phyloP scores from a whole-genome alignment of 2,797 vertebrate genomes.

The Propithecus perrieri region DNA sequence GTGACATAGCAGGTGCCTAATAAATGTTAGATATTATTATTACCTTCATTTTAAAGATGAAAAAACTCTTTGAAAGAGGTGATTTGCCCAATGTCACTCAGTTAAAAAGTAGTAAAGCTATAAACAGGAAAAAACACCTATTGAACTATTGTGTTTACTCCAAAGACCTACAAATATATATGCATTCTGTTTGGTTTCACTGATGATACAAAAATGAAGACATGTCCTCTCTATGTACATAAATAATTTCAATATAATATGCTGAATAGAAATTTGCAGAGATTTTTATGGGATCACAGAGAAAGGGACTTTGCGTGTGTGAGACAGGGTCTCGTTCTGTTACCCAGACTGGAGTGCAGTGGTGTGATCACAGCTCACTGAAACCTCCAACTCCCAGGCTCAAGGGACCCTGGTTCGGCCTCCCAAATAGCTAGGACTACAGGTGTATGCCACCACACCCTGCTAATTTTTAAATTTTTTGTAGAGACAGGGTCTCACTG shows the following conservation, averaged over 20 bases:
- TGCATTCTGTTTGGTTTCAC: not conserved
- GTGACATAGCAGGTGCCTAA: not conserved
- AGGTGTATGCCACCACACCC: not conserved
- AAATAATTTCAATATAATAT: not conserved
- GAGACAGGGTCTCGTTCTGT: not conserved
- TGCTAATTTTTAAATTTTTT: not conserved
- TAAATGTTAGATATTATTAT: not conserved
- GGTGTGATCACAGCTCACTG: not conserved
- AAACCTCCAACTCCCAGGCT: not conserved
- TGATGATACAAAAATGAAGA: not conserved
- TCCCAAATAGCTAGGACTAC: not conserved
- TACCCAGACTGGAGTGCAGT: not conserved
- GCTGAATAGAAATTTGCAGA: not conserved
- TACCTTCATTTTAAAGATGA: not conserved
- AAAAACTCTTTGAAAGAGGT: not conserved
- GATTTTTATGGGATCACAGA: not conserved
- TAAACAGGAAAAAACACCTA: not conserved
- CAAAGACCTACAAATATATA: not conserved
- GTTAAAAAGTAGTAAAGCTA: not conserved
- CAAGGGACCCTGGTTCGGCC: not conserved
- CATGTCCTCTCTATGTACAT: not conserved
- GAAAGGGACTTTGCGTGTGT: not conserved
- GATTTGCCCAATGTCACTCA: not conserved
- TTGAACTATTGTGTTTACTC: not conserved
- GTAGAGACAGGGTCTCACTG: not conserved